A percentile compares a stretch with the other conserved stretches of the same genome.
phyloP scores from a whole-genome alignment of 2,888 invertebrate genomes.

The Coenonympha arcania region DNA sequence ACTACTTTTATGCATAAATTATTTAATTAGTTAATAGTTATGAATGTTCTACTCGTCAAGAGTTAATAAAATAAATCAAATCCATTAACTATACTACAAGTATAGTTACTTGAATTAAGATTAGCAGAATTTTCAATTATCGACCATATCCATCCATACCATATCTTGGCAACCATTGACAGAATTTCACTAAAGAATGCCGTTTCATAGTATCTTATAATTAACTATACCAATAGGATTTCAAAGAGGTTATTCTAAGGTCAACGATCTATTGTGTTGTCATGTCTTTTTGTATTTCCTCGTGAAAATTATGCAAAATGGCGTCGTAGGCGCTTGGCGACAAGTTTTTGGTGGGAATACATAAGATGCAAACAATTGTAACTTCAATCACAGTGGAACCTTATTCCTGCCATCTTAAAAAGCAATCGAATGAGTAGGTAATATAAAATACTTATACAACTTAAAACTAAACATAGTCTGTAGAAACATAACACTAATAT shows the following conservation, averaged over 20 bases:
- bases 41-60: background rate
- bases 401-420: background rate
- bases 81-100: too few species aligned
- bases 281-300: conserved; percentile 32
- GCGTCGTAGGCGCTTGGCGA: conserved; percentile 24
- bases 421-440: background rate
- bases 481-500: too few species aligned
- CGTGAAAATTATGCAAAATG: conserved; percentile 28
- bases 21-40: background rate
- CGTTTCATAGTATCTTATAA: background rate
- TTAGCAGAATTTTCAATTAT: too few species aligned
- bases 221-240: too few species aligned
- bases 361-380: conserved; percentile 20
- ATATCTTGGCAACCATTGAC: too few species aligned
- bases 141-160: too few species aligned
- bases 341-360: conserved; percentile 27
- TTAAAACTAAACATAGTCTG: too few species aligned
- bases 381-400: conserved; percentile 17
- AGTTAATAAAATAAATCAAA: too few species aligned
- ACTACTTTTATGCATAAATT: conserved; percentile 2
- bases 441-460: background rate
- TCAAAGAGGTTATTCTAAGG: conserved; percentile 37
- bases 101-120: too few species aligned
- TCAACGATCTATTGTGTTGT: conserved; percentile 59
- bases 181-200: background rate